phyloP scores from a whole-genome alignment of 2,797 vertebrate genomes.

The Pseudochirops cupreus region DNA sequence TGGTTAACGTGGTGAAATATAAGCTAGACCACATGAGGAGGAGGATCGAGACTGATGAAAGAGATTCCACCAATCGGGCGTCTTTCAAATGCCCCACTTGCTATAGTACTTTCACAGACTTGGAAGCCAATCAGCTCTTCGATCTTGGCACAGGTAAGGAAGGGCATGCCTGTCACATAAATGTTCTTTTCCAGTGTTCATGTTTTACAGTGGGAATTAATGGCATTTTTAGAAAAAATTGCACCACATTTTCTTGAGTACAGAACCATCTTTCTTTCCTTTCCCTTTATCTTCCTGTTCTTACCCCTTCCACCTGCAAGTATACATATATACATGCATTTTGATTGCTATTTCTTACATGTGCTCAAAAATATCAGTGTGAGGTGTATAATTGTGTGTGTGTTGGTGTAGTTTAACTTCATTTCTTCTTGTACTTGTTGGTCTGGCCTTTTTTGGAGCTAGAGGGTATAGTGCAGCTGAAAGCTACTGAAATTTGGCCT shows the following conservation, averaged over 20 bases:
- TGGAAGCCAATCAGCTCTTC: conserved; percentile 99
- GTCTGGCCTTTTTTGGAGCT: not conserved
- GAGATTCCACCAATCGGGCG: conserved; percentile 97
- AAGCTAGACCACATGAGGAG: conserved; percentile 99
- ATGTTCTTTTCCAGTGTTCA: conserved; percentile 33
- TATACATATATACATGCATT: not conserved
- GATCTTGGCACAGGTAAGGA: conserved; percentile 93
- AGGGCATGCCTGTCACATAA: conserved; percentile 61
- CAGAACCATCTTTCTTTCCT: not conserved
- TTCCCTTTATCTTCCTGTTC: not conserved
- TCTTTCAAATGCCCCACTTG: conserved; percentile 98
- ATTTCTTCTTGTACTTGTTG: not conserved
- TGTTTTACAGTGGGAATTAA: conserved; percentile 12
- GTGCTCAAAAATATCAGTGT: not conserved
- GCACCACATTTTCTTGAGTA: not conserved
- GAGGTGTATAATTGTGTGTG: not conserved
- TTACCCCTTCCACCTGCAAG: not conserved
- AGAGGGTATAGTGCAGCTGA: not conserved
- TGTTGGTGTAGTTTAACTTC: not conserved
- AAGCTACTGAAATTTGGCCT: not conserved
- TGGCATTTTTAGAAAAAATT: not conserved
- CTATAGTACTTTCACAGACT: conserved; percentile 96
- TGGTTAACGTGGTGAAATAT: conserved; percentile 99
- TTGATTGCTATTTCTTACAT: not conserved
- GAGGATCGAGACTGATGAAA: conserved; percentile 97